phyloP scores from a whole-genome alignment of 37 sponge, comb jelly and placozoan genomes.

The Bolinopsis microptera region DNA sequence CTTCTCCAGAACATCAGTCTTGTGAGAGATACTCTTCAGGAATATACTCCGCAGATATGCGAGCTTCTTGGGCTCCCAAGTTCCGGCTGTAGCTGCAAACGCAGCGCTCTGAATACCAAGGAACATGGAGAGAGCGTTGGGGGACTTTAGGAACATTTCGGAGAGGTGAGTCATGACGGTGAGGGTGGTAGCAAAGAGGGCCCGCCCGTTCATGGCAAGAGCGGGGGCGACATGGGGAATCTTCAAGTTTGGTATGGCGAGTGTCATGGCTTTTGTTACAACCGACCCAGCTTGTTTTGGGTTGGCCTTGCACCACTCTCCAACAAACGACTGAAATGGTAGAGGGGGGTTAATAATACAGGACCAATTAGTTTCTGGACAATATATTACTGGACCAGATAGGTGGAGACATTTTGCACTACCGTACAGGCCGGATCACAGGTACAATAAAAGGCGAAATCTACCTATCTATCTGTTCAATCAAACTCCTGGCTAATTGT shows the following conservation, averaged over 20 bases:
- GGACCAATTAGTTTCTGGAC: too few species aligned
- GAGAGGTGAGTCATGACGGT: conserved; percentile 35
- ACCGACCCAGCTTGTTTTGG: conserved; percentile 36
- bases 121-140: background rate
- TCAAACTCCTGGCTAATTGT: too few species aligned
- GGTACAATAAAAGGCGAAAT: too few species aligned
- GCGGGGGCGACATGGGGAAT: background rate
- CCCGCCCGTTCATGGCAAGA: conserved; percentile 9
- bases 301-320: conserved; percentile 29
- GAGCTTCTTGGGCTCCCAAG: background rate
- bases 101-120: conserved; percentile 13
- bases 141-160: conserved; percentile 39
- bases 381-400: too few species aligned
- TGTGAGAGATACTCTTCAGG: background rate
- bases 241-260: background rate
- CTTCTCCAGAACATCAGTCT: background rate
- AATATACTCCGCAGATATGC: background rate
- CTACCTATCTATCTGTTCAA: too few species aligned
- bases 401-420: too few species aligned
- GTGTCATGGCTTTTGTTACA: conserved; percentile 13
- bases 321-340: background rate
- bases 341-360: too few species aligned
- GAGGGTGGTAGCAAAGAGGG: conserved; percentile 1
- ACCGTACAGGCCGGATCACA: too few species aligned
- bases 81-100: conserved; percentile 3